Evolutionary conservation across 1,140 invertebrate species (phyloP), one percentile per base, ranked within the genome.

Genomic region (Drosophila ogumai): DNA sequence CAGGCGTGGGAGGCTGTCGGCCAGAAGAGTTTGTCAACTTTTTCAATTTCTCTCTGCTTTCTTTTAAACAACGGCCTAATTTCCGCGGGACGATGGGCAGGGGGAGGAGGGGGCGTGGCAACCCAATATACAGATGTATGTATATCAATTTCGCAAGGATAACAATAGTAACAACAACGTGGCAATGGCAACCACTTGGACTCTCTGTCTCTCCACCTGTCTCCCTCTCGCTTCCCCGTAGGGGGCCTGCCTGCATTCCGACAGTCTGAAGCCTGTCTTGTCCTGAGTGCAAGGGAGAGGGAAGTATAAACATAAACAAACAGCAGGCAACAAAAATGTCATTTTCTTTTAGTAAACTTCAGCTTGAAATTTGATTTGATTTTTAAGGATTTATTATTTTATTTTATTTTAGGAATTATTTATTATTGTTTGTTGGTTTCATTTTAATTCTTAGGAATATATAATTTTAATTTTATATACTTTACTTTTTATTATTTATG

Each of bases 121-220:
- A 43, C 61, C 32, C 22, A n/a, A 68, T 12, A 40, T 13, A 41
- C 13, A 49, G 32, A n/a, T 13, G 12, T 10, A 46, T 17, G 3
- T 32, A 25, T 12, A 38, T n/a, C 6, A 61, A 61, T 66, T 68
- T 66, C 10, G 60, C 64, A 64, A 66, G 12, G 19, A 43, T 57
- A 78, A 79, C 43, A 73, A 54, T 66, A 75, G 78, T 67, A 81
- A 86, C 57, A 63, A 59, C 78, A 68, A 88, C 46, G 60, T 86
- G 59, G 61, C 80, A 80, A 75, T 77, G 74, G 71, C 80, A 80
- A 85, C 66, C 69, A 75, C 34, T 47, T 52, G 15, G 49, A 58
- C 44, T 25, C 43, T 49, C 41, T 65, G 38, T 55, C 12, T 59
- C 12, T 40, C 58, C 4, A 44, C 36, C 43, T 25, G 6, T 40